Evolutionary conservation across 2,888 invertebrate genomes (phyloP).

Genomic region (Drosophila cracens): DNA sequence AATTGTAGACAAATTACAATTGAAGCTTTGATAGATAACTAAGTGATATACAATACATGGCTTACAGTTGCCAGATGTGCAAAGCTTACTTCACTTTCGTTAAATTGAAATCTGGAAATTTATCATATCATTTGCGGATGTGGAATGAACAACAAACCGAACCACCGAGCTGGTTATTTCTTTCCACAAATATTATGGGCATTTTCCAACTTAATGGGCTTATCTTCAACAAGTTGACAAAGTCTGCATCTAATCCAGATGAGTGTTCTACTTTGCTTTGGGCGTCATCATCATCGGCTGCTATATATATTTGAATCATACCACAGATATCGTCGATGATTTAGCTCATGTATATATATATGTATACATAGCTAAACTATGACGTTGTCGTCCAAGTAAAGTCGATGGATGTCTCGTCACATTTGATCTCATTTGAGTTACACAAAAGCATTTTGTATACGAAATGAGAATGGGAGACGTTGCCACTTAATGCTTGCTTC

Average conservation of each 20-base stretch:
- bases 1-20: slow-evolving; percentile 10
- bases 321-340: slow-evolving; percentile 30
- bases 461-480: slow-evolving; percentile 21
- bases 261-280: background rate
- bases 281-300: background rate
- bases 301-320: background rate
- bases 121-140: background rate
- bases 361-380: slow-evolving; percentile 6
- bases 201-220: background rate
- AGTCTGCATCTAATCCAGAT: background rate
- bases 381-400: slow-evolving; percentile 47
- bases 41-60: background rate
- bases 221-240: background rate
- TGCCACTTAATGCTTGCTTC: slow-evolving; percentile 25
- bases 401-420: slow-evolving; percentile 45
- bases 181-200: background rate
- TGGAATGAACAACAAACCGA: too few species aligned
- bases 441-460: slow-evolving; percentile 43
- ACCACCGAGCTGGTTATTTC: background rate
- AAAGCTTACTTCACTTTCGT: background rate
- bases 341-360: slow-evolving; percentile 18
- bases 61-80: background rate
- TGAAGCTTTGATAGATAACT: background rate
- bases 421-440: slow-evolving; percentile 56
- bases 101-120: background rate